A percentile compares a stretch with the other conserved stretches of the same genome.
Evolutionary conservation across 2,797 vertebrate species (phyloP).

Genomic region (Dermochelys coriacea): DNA sequence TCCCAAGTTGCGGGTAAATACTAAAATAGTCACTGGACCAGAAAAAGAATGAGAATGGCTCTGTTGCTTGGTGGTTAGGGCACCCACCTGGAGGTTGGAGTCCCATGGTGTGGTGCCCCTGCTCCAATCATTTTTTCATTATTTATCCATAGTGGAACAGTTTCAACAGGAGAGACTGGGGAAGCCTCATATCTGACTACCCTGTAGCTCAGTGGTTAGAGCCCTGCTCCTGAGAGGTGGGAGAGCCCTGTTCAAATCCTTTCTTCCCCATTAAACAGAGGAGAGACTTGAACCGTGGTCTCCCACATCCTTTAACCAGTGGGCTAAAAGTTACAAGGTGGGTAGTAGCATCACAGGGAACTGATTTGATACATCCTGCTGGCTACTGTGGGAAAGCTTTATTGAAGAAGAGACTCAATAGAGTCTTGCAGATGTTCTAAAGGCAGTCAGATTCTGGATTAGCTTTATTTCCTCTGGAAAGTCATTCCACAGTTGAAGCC

Average conservation of each 20-base stretch:
- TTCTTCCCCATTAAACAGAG: background rate
- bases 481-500: background rate
- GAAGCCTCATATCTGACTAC: background rate
- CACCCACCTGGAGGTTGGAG: background rate
- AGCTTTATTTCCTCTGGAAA: background rate
- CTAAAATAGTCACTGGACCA: background rate
- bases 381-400: background rate
- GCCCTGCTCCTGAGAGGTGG: background rate
- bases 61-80: background rate
- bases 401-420: background rate
- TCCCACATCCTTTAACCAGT: background rate
- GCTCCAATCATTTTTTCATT: background rate
- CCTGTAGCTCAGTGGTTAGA: background rate
- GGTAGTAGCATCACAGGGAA: background rate
- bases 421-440: background rate
- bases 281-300: background rate
- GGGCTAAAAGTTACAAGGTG: background rate
- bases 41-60: background rate
- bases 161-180: background rate
- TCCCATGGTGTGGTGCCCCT: background rate
- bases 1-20: background rate
- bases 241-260: background rate
- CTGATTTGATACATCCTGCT: background rate
- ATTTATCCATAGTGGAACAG: background rate
- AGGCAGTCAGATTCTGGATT: background rate